Evolutionary conservation across 2,113 vertebrate species (phyloP).

Genomic region (Isichthys henryi): DNA sequence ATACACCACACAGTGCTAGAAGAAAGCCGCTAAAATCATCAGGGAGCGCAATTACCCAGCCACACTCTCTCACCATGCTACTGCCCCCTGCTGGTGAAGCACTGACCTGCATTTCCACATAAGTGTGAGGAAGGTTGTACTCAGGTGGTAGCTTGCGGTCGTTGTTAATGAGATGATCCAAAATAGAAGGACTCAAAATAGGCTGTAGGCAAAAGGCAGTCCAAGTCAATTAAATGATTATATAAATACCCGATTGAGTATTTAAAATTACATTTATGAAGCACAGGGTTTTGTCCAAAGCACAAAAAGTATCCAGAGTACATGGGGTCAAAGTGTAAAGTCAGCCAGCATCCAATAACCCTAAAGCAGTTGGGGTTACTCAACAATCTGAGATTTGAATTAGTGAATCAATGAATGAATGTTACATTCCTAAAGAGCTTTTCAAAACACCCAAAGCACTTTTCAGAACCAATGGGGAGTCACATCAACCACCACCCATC

Average conservation of each 20-base stretch:
- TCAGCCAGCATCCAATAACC: too few species aligned
- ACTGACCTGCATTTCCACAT: constrained; percentile 87
- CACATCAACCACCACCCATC: too few species aligned
- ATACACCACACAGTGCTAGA: too few species aligned
- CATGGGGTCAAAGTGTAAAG: too few species aligned
- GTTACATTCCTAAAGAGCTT: too few species aligned
- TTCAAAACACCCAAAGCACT: too few species aligned
- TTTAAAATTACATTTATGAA: background rate
- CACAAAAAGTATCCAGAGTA: background rate
- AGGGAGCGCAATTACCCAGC: background rate
- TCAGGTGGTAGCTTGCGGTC: constrained; percentile 84
- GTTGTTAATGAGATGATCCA: constrained; percentile 88
- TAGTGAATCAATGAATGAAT: too few species aligned
- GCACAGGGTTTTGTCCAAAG: background rate
- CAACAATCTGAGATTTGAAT: too few species aligned
- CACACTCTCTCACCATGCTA: background rate
- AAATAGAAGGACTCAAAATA: constrained; percentile 78
- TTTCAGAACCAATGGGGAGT: too few species aligned
- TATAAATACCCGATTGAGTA: background rate
- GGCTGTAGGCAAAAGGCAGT: constrained; percentile 54
- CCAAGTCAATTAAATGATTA: background rate
- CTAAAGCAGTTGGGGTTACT: too few species aligned
- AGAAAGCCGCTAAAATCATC: background rate
- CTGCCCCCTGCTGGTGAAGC: constrained; percentile 19
- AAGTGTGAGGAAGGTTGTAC: constrained; percentile 84